Evolutionary conservation across 2,888 invertebrate genomes (phyloP), one percentile per base, ranked within the genome.

Genomic region (Thereva nobilitata): DNA sequence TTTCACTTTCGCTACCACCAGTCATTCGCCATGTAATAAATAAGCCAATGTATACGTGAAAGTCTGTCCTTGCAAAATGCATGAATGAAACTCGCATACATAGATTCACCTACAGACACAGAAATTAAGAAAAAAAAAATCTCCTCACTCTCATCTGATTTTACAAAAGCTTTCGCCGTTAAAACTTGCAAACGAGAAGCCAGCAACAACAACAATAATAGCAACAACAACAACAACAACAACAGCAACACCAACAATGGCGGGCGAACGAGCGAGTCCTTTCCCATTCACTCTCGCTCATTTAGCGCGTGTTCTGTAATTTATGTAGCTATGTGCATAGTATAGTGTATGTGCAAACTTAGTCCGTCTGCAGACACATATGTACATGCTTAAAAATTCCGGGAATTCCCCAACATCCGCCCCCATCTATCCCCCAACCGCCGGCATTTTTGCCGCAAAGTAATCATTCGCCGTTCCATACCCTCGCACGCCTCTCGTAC

Each of bases 271-370:
- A 37, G 12, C 45, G 47, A 42, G 23, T 49, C 8, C 61, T 49
- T 50, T 61, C 50, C 23, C 23, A 37, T 47, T 54, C 56, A 47
- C 67, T 63, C 49, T 42, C 55, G 54, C 47, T 67, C 67, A 63
- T 67, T 67, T 67, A 56, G 63, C 64, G 63, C 63, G 50, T 61
- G 50, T 40, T 61, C 61, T 63, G 63, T 54, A 55, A 67, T 63
- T 45, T 55, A 63, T 59, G 34, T 61, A 38, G 47, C 47, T 34
- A 50, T 53, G 61, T 61, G 67, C 54, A 54, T 56, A 55, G 38
- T 42, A 8, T 34, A 10, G 12, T 56, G 23, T 41, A 34, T 56
- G 42, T 66, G 57, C 8, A 50, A 49, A 55, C 8, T 45, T 42
- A 9, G 42, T 56, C 65, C 47, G 8, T 56, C 56, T 23, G 50